Evolutionary conservation across 2,888 invertebrate species (phyloP), one percentile per base, ranked within the genome.

Genomic region (Tortrix viridana): DNA sequence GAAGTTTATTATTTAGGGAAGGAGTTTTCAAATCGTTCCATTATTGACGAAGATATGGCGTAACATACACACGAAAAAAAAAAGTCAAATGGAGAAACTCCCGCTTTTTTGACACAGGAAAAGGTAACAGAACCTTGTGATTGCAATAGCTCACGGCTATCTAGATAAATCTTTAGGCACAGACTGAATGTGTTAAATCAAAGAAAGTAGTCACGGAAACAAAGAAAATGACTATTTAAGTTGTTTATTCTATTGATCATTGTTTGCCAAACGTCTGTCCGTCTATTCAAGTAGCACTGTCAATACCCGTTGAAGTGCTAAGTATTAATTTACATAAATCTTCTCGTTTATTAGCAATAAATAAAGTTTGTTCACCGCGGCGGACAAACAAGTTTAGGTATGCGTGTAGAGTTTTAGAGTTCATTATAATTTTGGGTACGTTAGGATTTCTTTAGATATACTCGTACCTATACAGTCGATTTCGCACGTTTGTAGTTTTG

Each of bases 291-390:
- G 60, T 58, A 56, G 55, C 46, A 54, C 64, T 64, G 60, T 68
- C 66, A 68, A 68, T 61, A 68, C 60, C 65, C 69, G 5, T 50
- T 60, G 66, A 69, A 48, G 56, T 67, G 69, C 57, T 68, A 71
- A 73, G 65, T 69, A 61, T 22, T 48, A 67, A 71, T 69, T 69
- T 70, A 68, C 70, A 73, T 70, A 72, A 65, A 60, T 66, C 58
- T 61, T 59, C 37, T 32, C 49, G 32, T 59, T 65, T 50, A 50
- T 38, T 47, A 23, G 55, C 44, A 6, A n/a, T 60, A 26, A 52
- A 53, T 67, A 68, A 70, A 73, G 72, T 71, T 66, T 71, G 66
- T 72, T 73, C 65, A 73, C 69, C 71, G 69, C 44, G 6, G 56
- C 53, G 47, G 22, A 48, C 50, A 47, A 60, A 57, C 41, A 57